Evolutionary conservation across 2,888 invertebrate genomes (phyloP).

Genomic region (Drosophila sordidapex): DNA sequence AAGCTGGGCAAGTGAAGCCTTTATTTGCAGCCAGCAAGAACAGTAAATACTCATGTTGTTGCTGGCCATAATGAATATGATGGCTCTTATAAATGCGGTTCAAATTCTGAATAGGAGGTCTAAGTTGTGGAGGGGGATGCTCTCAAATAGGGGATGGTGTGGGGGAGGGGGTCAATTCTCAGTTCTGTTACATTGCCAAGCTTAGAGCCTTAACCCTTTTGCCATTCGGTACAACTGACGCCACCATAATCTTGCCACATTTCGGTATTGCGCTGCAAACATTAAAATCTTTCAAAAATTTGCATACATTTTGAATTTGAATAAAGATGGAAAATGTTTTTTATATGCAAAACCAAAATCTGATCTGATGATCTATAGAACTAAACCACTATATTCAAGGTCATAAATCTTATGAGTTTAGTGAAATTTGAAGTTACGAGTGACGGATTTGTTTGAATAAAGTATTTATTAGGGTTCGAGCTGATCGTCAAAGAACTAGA

Average conservation of each 20-base stretch:
- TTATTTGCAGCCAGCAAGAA: slow-evolving; percentile 26
- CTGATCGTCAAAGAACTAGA: slow-evolving; percentile 3
- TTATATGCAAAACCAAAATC: slow-evolving; percentile 53
- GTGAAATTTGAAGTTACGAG: slow-evolving; percentile 44
- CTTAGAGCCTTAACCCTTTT: slow-evolving; percentile 23
- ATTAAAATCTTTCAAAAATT: slow-evolving; percentile 9
- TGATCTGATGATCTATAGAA: background rate
- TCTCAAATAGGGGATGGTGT: slow-evolving; percentile 17
- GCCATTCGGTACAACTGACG: slow-evolving; percentile 47
- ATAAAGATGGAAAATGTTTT: slow-evolving; percentile 23
- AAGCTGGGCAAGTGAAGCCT: slow-evolving; percentile 58
- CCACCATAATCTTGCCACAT: slow-evolving; percentile 43
- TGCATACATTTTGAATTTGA: slow-evolving; percentile 24
- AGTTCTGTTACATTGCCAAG: slow-evolving; percentile 12
- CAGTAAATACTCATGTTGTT: slow-evolving; percentile 42
- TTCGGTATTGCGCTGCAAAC: slow-evolving; percentile 14
- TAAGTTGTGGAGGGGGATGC: background rate
- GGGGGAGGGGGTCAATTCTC: slow-evolving; percentile 19
- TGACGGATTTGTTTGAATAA: slow-evolving; percentile 3
- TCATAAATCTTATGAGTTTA: background rate
- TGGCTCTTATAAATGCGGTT: slow-evolving; percentile 48
- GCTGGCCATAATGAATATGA: slow-evolving; percentile 57
- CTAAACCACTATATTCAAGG: slow-evolving; percentile 28
- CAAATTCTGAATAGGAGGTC: background rate
- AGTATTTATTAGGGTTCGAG: background rate